These are phyloP conservation scores for Cyphomyrus plagiostoma DNA, from an alignment of 2,113 vertebrate species.

Conservation along the genomic window DNA sequence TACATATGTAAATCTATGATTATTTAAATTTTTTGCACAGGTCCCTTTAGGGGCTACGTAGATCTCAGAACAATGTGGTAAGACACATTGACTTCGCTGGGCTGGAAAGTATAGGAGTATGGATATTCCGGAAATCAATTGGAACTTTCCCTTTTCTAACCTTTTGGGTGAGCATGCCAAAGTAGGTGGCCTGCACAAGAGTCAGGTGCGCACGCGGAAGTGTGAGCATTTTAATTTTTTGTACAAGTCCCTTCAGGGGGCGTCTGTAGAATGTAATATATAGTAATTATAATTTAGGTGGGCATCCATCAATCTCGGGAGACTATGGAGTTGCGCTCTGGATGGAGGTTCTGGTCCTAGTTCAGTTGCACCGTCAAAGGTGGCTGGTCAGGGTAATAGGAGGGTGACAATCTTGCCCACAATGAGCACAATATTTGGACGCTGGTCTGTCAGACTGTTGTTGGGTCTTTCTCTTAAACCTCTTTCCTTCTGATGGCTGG, in stretches of 20 bases:
- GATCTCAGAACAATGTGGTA: background rate
- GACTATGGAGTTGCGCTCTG: background rate
- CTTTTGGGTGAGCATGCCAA: background rate
- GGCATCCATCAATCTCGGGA: background rate
- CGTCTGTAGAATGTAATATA: background rate
- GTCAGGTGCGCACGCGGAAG: too few relatives aligned
- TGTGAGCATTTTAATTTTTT: background rate
- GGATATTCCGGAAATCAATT: background rate
- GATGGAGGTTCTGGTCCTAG: background rate
- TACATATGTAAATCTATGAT: too few relatives aligned
- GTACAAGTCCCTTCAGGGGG: background rate
- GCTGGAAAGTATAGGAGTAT: background rate
- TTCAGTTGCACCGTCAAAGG: background rate
- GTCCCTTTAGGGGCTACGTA: too few relatives aligned
- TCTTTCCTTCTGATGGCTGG: background rate
- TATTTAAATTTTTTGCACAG: too few relatives aligned
- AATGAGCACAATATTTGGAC: background rate
- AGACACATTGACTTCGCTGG: background rate
- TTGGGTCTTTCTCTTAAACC: background rate
- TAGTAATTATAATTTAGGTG: background rate
- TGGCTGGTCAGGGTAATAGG: background rate
- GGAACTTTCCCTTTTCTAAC: background rate
- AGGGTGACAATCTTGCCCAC: background rate
- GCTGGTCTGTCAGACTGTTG: background rate
- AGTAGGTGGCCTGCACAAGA: too few relatives aligned